Percentiles rank a stretch among this genome's conserved stretches.
Evolutionary conservation across 2,113 vertebrate species (phyloP).

Genomic region (Pituophis catenifer): DNA sequence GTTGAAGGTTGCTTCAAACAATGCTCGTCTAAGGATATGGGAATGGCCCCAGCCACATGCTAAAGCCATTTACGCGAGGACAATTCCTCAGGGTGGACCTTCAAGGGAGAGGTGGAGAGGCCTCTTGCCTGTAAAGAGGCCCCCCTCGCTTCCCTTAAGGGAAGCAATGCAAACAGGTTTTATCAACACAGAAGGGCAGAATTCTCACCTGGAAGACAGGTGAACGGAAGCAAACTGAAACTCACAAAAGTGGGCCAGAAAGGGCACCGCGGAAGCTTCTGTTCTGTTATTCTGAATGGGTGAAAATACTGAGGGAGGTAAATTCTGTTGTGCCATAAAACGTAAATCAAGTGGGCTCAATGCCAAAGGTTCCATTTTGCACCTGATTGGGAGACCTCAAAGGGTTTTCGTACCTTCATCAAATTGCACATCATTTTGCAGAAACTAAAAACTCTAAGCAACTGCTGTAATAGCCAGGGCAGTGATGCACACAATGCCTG

Average conservation of each 20-base stretch:
- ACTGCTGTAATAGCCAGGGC: not conserved
- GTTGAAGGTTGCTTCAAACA: constrained; percentile 80
- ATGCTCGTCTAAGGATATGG: constrained; percentile 72
- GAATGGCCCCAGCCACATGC: constrained; percentile 75
- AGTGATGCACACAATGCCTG: not conserved
- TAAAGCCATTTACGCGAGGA: constrained; percentile 78
- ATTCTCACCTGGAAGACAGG: not conserved
- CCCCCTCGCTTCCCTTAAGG: too few relatives aligned
- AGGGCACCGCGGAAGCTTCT: not conserved
- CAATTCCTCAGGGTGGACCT: constrained; percentile 59
- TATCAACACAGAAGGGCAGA: too few relatives aligned
- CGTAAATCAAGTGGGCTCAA: not conserved
- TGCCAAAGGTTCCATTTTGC: not conserved
- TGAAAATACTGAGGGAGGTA: not conserved
- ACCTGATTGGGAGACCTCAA: not conserved
- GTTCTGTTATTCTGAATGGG: too few relatives aligned
- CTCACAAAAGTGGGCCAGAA: not conserved
- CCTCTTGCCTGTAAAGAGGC: constrained; percentile 19
- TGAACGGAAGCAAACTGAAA: not conserved
- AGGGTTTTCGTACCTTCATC: not conserved
- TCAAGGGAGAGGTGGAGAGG: constrained; percentile 35
- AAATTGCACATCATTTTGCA: not conserved
- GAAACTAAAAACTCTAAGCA: not conserved
- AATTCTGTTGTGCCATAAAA: not conserved
- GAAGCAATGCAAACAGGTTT: not conserved